A percentile compares a stretch with the other conserved stretches of the same genome.
Evolutionary conservation across 2,888 invertebrate species (phyloP).

Genomic region (Himalopsyche anomala): DNA sequence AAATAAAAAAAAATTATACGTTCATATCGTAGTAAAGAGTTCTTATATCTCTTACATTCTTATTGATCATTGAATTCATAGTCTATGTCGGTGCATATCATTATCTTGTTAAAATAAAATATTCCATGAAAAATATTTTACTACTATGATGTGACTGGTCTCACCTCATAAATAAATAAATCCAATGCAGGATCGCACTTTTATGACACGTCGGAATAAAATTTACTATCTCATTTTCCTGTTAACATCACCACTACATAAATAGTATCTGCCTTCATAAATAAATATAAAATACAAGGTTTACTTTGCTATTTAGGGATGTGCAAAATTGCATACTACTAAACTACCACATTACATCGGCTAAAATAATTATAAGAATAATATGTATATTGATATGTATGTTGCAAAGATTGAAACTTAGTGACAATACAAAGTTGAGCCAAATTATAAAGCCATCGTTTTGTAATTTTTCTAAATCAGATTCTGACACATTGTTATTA

Average conservation of each 20-base stretch:
- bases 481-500: no score
- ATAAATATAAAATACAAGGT: not conserved
- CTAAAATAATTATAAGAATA: no score
- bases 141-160: not conserved
- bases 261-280: not conserved
- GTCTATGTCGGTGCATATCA: not conserved
- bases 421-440: no score
- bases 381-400: no score
- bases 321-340: not conserved
- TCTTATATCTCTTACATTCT: not conserved
- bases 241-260: not conserved
- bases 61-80: not conserved
- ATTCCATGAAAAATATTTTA: not conserved
- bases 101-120: not conserved
- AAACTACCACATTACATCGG: no score
- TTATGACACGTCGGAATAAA: not conserved
- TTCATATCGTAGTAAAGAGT: no score
- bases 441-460: no score
- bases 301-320: not conserved
- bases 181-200: not conserved
- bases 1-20: no score
- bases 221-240: slow-evolving; percentile 12
- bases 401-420: no score
- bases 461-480: no score
- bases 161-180: slow-evolving; percentile 16